phyloP scores from a whole-genome alignment of 30 jellyfish, hydroid and myxozoan genomes.

The Cassiopea andromeda region DNA sequence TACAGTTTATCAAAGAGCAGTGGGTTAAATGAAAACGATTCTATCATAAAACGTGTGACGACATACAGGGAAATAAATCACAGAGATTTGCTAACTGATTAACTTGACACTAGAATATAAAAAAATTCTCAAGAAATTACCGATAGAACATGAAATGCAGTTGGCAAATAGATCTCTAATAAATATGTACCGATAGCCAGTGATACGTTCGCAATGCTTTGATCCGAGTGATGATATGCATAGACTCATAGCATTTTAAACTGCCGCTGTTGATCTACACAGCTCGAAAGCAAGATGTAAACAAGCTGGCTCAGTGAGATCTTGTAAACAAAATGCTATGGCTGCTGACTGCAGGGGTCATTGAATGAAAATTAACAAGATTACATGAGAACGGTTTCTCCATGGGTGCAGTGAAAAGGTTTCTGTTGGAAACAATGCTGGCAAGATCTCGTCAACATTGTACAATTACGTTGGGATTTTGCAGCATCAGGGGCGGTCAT shows the following conservation, averaged over 20 bases:
- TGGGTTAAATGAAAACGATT: neutral
- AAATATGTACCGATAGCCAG: neutral
- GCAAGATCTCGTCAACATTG: neutral
- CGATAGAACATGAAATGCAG: conserved; percentile 1
- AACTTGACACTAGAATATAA: neutral
- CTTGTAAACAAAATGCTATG: conserved; percentile 41
- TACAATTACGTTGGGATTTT: neutral
- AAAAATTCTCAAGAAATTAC: neutral
- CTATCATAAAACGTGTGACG: neutral
- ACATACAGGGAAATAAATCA: conserved; percentile 1
- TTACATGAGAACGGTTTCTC: conserved; percentile 28
- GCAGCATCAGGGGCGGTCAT: neutral
- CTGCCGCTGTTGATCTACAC: conserved; percentile 24
- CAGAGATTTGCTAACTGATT: neutral
- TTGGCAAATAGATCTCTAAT: neutral
- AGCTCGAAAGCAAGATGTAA: conserved; percentile 15
- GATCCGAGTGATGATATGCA: neutral
- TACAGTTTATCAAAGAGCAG: too few species aligned
- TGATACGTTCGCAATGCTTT: neutral
- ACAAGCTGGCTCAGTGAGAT: conserved; percentile 47
- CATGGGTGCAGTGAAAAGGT: neutral
- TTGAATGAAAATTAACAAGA: conserved; percentile 47
- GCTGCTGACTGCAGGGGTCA: conserved; percentile 52
- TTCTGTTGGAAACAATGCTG: neutral
- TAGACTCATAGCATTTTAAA: neutral